Base-by-base conservation (phyloP, 2,888 invertebrate species). In the Entomobrya proxima region DNA sequence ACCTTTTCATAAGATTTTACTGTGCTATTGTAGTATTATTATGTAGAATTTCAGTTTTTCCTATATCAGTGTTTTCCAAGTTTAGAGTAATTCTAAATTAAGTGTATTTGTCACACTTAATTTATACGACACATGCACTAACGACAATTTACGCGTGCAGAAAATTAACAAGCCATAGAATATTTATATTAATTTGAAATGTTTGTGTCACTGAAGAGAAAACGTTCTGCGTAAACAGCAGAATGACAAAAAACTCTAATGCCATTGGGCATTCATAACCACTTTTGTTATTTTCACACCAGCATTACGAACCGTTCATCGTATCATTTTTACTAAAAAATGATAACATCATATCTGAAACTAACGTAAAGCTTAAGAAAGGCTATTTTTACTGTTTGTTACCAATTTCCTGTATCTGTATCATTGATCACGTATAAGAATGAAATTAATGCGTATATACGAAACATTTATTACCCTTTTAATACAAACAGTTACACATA, bases 321-420 rank as follows among this genome's bases (percentile, higher is more conserved):
- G 44, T 69, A n/a, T n/a, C n/a, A n/a, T n/a, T n/a, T 69, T 67
- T 24, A 44, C 37, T 35, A 24, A 6, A 58, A 77, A 78, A 67
- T 67, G n/a, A 79, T 79, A 64, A 79, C 40, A 44, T 64, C 78
- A 79, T 79, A 79, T 79, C 78, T 47, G 74, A 74, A 74, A 74
- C 44, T 52, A 74, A 50, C 21, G 3, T 79, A 80, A 72, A n/a
- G 30, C 47, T 72, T 69, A 82, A 75, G 44, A 55, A 80, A 50
- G 9, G 61, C 61, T 82, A 82, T 82, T 82, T 82, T 82, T 75
- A 74, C 47, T 82, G 74, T 82, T 75, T 82, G 81, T 82, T 82
- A 82, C 81, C 72, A 82, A 47, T 75, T 72, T 80, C 50, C 37
- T 64, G 50, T 78, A 44, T 24, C 37, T 64, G 50, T 78, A 44